These are phyloP conservation scores for Portunus trituberculatus DNA, from an alignment of 1,140 invertebrate genomes.

Conservation along the genomic window DNA sequence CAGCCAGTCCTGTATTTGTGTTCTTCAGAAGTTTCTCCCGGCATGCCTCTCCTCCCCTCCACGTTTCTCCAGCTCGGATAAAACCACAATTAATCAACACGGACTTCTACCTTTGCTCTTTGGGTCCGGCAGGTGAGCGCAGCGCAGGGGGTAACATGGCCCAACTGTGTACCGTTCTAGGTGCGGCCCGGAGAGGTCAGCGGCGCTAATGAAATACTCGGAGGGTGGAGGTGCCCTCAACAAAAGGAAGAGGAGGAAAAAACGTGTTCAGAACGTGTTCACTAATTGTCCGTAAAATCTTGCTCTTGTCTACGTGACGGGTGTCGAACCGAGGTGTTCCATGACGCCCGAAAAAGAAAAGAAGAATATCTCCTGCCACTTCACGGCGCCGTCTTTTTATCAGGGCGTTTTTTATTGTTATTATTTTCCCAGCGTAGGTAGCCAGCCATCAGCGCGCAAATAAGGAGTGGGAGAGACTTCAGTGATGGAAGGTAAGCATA, in stretches of 20 bases:
- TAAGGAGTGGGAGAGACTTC: not conserved
- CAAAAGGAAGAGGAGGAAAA: not conserved
- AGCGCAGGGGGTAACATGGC: not conserved
- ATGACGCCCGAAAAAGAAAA: not conserved
- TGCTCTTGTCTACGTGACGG: not conserved
- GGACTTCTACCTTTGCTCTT: not conserved
- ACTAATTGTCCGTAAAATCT: not conserved
- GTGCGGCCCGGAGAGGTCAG: not conserved
- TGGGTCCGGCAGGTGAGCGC: not conserved
- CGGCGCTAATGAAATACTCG: not conserved
- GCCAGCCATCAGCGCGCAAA: not conserved
- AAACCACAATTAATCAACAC: conserved; percentile 23
- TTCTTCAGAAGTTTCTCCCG: not conserved
- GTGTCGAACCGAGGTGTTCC: not conserved
- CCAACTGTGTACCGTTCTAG: not conserved
- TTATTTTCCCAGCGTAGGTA: not conserved
- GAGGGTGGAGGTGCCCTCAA: not conserved
- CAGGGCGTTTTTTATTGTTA: not conserved
- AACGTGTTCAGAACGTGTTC: not conserved
- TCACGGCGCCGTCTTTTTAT: not conserved
- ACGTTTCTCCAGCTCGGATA: not conserved
- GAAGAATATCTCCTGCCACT: not conserved
- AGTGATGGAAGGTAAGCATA: conserved; percentile 5
- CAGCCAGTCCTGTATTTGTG: not conserved
- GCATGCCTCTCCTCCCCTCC: not conserved